Percentiles rank a stretch among this genome's conserved stretches.
Evolutionary conservation across 2,888 invertebrate species (phyloP).

Genomic region (Hermodice carunculata): DNA sequence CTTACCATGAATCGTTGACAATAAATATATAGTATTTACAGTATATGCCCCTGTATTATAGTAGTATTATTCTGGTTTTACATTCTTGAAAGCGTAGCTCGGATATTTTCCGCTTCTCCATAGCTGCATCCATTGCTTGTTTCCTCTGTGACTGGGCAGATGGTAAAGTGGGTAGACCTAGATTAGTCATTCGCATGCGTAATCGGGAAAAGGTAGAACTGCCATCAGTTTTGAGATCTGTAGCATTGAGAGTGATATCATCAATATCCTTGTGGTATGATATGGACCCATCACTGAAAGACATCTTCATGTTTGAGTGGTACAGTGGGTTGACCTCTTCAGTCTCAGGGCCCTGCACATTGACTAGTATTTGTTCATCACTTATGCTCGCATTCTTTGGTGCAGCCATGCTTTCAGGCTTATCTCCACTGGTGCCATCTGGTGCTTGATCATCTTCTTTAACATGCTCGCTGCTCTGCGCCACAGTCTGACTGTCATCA

Average conservation of each 20-base stretch:
- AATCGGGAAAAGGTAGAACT: constrained; percentile 27
- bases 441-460: too few relatives aligned
- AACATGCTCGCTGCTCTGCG: too few relatives aligned
- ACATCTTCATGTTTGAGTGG: constrained; percentile 52
- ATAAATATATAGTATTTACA: too few relatives aligned
- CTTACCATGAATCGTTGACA: too few relatives aligned
- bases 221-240: not conserved
- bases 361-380: too few relatives aligned
- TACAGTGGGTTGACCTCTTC: not conserved
- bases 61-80: constrained; percentile 34
- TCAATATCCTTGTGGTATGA: constrained; percentile 14
- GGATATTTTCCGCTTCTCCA: constrained; percentile 30
- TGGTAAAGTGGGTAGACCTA: constrained; percentile 22
- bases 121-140: constrained; percentile 18
- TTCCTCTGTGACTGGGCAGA: constrained; percentile 9
- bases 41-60: constrained; percentile 23
- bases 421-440: too few relatives aligned
- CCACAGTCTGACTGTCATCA: too few relatives aligned
- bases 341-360: too few relatives aligned
- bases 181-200: constrained; percentile 25
- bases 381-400: too few relatives aligned
- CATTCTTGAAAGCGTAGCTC: constrained; percentile 36
- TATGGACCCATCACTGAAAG: constrained; percentile 53
- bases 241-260: constrained; percentile 5
- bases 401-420: too few relatives aligned